Conservation (phyloP, 2,797 vertebrate genomes). For the Enteromius viviparus region DNA sequence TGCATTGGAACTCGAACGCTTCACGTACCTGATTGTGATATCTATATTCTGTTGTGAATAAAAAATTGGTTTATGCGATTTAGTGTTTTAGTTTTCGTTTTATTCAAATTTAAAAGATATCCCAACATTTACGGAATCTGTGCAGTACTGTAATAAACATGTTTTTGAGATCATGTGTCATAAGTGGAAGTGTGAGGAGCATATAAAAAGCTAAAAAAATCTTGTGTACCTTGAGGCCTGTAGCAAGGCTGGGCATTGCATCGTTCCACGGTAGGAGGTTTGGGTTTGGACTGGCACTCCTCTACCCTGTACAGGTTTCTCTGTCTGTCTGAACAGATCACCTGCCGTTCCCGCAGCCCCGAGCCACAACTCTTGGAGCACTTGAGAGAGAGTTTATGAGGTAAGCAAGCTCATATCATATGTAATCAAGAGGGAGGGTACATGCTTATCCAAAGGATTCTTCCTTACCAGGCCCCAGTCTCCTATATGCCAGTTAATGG, state of each 20-base stretch:
- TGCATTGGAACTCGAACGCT: too few relatives aligned
- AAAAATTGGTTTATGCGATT: too few relatives aligned
- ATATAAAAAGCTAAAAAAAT: not conserved
- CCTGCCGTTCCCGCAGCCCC: slow-evolving; percentile 86
- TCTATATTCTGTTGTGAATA: too few relatives aligned
- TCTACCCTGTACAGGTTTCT: slow-evolving; percentile 79
- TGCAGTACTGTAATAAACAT: not conserved
- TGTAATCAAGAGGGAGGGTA: not conserved
- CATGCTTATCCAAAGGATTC: not conserved
- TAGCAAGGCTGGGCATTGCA: slow-evolving; percentile 90
- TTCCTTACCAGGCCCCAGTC: slow-evolving; percentile 90
- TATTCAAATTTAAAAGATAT: too few relatives aligned
- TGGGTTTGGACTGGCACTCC: slow-evolving; percentile 74
- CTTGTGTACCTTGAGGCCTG: slow-evolving; percentile 79
- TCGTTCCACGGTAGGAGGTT: slow-evolving; percentile 79
- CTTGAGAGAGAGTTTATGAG: slow-evolving; percentile 68
- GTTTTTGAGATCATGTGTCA: not conserved
- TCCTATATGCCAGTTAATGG: slow-evolving; percentile 85
- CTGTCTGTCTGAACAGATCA: slow-evolving; percentile 84
- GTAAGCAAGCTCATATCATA: not conserved
- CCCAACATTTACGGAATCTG: too few relatives aligned
- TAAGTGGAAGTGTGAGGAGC: not conserved
- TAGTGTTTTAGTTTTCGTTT: too few relatives aligned
- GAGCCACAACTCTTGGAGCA: slow-evolving; percentile 89
- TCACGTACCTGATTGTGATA: too few relatives aligned